Percentiles rank a stretch among this genome's conserved stretches.
Evolutionary conservation across 2,888 invertebrate species (phyloP).

Genomic region (Orthosia cruda): DNA sequence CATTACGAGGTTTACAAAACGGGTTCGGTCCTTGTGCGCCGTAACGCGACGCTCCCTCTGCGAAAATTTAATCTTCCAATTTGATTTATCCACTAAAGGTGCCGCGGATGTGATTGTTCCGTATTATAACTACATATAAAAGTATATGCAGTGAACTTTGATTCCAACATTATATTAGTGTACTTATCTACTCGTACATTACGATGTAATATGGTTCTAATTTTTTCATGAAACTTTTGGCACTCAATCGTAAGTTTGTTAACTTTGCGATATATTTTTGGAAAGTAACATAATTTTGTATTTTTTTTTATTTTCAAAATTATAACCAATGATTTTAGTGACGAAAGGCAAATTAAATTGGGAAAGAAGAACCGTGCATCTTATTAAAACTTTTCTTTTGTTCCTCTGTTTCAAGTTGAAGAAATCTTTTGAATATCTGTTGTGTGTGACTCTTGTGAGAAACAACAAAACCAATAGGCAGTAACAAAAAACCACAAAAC

Average conservation of each 20-base stretch:
- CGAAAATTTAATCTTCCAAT: constrained; percentile 40
- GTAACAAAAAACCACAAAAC: not conserved
- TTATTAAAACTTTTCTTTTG: too few relatives aligned
- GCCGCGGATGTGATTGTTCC: constrained; percentile 17
- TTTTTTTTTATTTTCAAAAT: too few relatives aligned
- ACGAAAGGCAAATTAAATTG: too few relatives aligned
- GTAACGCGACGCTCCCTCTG: constrained; percentile 8
- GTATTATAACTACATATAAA: constrained; percentile 6
- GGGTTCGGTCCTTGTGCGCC: not conserved
- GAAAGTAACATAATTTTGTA: too few relatives aligned
- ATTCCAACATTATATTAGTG: too few relatives aligned
- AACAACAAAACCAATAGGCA: not conserved
- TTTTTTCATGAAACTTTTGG: not conserved
- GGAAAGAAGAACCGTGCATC: too few relatives aligned
- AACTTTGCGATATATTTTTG: too few relatives aligned
- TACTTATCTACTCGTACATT: too few relatives aligned
- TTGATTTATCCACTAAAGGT: constrained; percentile 27
- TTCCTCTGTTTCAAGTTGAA: too few relatives aligned
- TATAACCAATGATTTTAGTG: too few relatives aligned
- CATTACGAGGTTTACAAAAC: constrained; percentile 18
- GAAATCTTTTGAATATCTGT: too few relatives aligned
- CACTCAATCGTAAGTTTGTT: not conserved
- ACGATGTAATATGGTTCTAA: not conserved
- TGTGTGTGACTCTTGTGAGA: not conserved
- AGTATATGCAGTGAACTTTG: not conserved